Conservation (phyloP, 2,113 vertebrate species). For the Sceloporus tristichus region DNA sequence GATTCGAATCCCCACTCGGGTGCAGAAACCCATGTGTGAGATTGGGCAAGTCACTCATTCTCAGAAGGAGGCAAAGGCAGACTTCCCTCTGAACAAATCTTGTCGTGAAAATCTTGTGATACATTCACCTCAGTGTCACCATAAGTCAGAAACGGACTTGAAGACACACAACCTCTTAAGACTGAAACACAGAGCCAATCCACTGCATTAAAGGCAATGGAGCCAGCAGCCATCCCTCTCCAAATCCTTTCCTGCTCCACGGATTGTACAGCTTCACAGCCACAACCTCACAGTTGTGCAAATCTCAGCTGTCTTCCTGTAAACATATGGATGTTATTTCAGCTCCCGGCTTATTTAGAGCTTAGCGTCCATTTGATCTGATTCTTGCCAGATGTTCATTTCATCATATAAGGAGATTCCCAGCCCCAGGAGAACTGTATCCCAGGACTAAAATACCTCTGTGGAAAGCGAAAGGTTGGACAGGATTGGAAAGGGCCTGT, state of each 20-base stretch:
- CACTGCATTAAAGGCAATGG: too few species aligned
- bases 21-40: too few species aligned
- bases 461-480: neutral
- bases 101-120: too few species aligned
- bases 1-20: too few species aligned
- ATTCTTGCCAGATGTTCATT: constrained; percentile 21
- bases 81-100: too few species aligned
- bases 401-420: constrained; percentile 26
- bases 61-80: too few species aligned
- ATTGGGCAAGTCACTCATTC: too few species aligned
- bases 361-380: constrained; percentile 10
- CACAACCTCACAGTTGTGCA: neutral
- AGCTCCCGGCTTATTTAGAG: constrained; percentile 7
- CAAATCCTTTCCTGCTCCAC: neutral
- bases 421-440: neutral
- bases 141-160: too few species aligned
- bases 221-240: too few species aligned
- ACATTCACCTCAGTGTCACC: too few species aligned
- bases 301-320: neutral
- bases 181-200: too few species aligned
- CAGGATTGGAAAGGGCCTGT: neutral
- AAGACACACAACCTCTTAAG: too few species aligned
- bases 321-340: neutral
- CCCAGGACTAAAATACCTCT: neutral
- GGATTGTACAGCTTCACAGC: neutral